A percentile compares a stretch with the other conserved stretches of the same genome.
Evolutionary conservation across 2,797 vertebrate genomes (phyloP).

Genomic region (Liparis tanakae): DNA sequence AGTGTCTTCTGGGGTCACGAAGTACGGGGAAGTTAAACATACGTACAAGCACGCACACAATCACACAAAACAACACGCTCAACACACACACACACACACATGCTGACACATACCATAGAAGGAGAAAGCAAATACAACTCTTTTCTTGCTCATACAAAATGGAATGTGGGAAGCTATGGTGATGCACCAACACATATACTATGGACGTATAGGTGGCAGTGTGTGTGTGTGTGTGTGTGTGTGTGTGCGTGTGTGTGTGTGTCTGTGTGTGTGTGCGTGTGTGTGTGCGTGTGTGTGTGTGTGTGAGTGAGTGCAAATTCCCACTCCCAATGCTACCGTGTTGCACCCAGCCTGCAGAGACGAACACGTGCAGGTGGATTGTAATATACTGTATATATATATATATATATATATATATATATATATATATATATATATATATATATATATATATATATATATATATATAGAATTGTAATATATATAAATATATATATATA

Average conservation of each 20-base stretch:
- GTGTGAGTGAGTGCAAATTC: not conserved
- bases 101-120: slow-evolving; percentile 2
- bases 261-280: not conserved
- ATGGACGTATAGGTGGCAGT: not conserved
- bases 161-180: slow-evolving; percentile 53
- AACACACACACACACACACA: slow-evolving; percentile 7
- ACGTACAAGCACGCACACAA: slow-evolving; percentile 31
- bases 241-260: slow-evolving; percentile 29
- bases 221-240: slow-evolving; percentile 28
- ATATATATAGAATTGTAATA: not conserved
- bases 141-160: slow-evolving; percentile 25
- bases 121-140: slow-evolving; percentile 34
- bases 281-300: no score
- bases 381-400: no score
- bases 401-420: not conserved
- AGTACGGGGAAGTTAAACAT: slow-evolving; percentile 44
- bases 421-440: not conserved
- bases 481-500: not conserved
- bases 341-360: slow-evolving; percentile 31
- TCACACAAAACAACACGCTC: slow-evolving; percentile 12
- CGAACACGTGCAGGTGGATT: slow-evolving; percentile 46
- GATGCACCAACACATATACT: slow-evolving; percentile 49
- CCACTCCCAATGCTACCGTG: not conserved
- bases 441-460: not conserved
- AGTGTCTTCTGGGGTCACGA: slow-evolving; percentile 15